phyloP scores from a whole-genome alignment of 2,888 invertebrate species.

The Dorcus hopei region DNA sequence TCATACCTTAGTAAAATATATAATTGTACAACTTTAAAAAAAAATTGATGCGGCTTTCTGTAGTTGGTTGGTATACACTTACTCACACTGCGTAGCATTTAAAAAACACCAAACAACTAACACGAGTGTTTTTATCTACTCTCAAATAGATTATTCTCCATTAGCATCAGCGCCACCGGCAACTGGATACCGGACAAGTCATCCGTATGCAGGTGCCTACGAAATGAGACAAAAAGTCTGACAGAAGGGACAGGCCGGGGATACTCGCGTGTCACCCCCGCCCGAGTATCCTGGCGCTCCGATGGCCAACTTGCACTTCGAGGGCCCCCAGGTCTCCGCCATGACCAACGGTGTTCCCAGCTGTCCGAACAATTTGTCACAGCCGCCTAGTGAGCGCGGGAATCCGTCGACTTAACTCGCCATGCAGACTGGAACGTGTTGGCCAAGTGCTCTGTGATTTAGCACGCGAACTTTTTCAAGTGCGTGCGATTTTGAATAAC shows the following conservation, averaged over 20 bases:
- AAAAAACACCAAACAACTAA: not conserved
- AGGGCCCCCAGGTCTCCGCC: conserved; percentile 29
- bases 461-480: conserved; percentile 35
- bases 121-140: conserved; percentile 6
- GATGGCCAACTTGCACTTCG: conserved; percentile 38
- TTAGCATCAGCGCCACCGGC: conserved; percentile 50
- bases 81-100: not conserved
- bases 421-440: not conserved
- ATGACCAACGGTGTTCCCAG: not conserved
- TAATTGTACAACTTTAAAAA: too few species aligned
- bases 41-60: not conserved
- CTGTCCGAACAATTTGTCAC: not conserved
- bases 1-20: not conserved
- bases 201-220: conserved; percentile 69
- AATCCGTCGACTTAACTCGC: not conserved
- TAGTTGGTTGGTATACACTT: not conserved
- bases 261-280: conserved; percentile 44
- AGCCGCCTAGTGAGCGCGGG: not conserved
- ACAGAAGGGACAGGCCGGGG: conserved; percentile 47
- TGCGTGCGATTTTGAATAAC: conserved; percentile 32
- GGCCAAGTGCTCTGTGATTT: conserved; percentile 42
- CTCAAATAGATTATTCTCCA: conserved; percentile 41
- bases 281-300: conserved; percentile 49
- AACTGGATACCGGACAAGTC: conserved; percentile 45
- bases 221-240: conserved; percentile 76